Evolutionary conservation across 2,113 vertebrate genomes (phyloP).

Genomic region (Silurus glanis): DNA sequence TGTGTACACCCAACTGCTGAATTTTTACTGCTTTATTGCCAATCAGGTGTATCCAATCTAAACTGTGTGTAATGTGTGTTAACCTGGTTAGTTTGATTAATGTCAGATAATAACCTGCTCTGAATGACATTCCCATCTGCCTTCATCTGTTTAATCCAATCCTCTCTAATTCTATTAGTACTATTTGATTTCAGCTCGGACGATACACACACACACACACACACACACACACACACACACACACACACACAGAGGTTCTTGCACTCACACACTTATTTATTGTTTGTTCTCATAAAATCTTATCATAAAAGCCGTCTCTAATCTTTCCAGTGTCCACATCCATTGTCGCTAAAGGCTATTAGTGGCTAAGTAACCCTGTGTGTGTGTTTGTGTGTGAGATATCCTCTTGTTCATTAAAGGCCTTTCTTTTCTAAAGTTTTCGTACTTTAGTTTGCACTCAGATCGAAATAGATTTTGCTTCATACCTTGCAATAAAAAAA

Average conservation of each 20-base stretch:
- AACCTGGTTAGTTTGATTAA: slow-evolving; percentile 59
- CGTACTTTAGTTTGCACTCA: background rate
- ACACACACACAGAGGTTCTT: slow-evolving; percentile 7
- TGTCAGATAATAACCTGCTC: slow-evolving; percentile 61
- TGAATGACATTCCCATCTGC: slow-evolving; percentile 57
- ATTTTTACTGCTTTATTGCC: slow-evolving; percentile 57
- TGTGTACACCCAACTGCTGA: slow-evolving; percentile 28
- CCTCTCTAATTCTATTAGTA: slow-evolving; percentile 59
- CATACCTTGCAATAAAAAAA: background rate
- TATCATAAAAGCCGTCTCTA: slow-evolving; percentile 30
- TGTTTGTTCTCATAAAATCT: slow-evolving; percentile 63
- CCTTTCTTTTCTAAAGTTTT: slow-evolving; percentile 20
- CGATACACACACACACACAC: slow-evolving; percentile 34
- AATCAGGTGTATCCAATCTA: slow-evolving; percentile 58
- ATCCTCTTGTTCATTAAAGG: slow-evolving; percentile 30
- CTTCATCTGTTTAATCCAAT: slow-evolving; percentile 59
- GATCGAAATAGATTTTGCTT: background rate
- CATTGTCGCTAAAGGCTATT: slow-evolving; percentile 34
- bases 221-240: slow-evolving; percentile 36
- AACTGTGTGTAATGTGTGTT: slow-evolving; percentile 58
- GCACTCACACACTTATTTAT: slow-evolving; percentile 56
- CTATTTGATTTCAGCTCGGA: slow-evolving; percentile 55
- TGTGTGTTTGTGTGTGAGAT: background rate
- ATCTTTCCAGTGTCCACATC: slow-evolving; percentile 52
- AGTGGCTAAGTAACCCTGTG: slow-evolving; percentile 23